Evolutionary conservation across 2,797 vertebrate species (phyloP).

Genomic region (Rhinoraja longicauda): DNA sequence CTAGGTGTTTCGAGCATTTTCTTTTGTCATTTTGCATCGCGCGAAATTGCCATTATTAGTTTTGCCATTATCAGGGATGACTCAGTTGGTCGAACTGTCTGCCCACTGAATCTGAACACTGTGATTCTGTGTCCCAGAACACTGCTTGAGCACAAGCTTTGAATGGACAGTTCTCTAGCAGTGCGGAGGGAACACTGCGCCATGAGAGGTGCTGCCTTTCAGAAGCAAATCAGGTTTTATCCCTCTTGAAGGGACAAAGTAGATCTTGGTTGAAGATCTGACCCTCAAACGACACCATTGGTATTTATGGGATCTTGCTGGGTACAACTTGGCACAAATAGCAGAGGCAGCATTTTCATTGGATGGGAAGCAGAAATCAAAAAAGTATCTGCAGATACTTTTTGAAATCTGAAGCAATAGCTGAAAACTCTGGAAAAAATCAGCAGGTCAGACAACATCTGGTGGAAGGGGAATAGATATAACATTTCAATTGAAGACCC

Average conservation of each 20-base stretch:
- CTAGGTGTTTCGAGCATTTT: too few species aligned
- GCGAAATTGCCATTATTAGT: not conserved
- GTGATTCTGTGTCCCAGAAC: not conserved
- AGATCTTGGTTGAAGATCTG: not conserved
- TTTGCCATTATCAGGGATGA: not conserved
- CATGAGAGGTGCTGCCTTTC: not conserved
- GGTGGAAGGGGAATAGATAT: too few species aligned
- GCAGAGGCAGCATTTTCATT: not conserved
- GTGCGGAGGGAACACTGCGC: not conserved
- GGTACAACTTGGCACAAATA: not conserved
- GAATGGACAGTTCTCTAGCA: not conserved
- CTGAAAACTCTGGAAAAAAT: too few species aligned
- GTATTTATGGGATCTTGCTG: not conserved
- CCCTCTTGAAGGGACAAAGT: too few species aligned
- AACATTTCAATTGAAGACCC: too few species aligned
- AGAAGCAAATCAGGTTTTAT: too few species aligned
- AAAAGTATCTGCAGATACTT: too few species aligned
- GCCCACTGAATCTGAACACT: not conserved
- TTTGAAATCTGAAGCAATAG: too few species aligned
- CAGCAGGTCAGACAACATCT: too few species aligned
- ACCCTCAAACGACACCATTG: not conserved
- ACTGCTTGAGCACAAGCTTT: not conserved
- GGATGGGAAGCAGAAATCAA: not conserved
- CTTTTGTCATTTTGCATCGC: too few species aligned
- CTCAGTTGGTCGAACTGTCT: not conserved